Base-by-base conservation (phyloP, 2,113 vertebrate genomes). In the cattle (Bos taurus) region DNA sequence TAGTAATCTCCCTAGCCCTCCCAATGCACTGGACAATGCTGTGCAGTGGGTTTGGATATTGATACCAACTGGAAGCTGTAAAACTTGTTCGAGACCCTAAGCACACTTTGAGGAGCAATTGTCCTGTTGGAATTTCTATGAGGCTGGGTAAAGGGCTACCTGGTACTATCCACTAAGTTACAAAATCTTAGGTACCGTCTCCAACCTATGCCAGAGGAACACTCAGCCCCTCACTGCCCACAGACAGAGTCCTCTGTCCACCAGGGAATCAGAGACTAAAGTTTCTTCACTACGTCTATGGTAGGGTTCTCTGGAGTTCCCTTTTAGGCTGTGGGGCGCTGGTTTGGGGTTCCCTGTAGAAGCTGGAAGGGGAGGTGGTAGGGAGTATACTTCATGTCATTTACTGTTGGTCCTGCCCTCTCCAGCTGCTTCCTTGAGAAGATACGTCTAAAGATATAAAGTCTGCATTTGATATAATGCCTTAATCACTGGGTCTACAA, bases 401-500 rank as follows among this genome's bases (percentile, higher is more conserved):
- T 91, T 91, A n/a, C 84, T 97, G 88, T 98, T 96, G 36, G 93
- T 74, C 82, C 86, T 98, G 83, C 91, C 93, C 57, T 95, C 71
- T 94, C 85, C 54, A 83, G 89, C 94, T 83, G 59, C 74, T 96
- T 15, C 93, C 92, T 91, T 88, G 64, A 71, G 26, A 96, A 95
- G 54, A 95, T 87, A 60, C 17, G 67, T 71, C 83, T 94, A 93
- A 91, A 97, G 80, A 64, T 62, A 80, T 26, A 93, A 87, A 96
- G 60, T 94, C 54, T 82, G 67, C 57, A 84, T 97, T 97, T 97
- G 60, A 95, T 88, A 93, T 59, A 96, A 98, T 98, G 98, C 98
- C 98, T 98, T 98, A 98, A 97, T 97, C 92, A 93, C 30, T 97
- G 93, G 83, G 91, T 97, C 96, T 95, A 81, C 33, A 82, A 85